Evolutionary conservation across 37 sponge, comb jelly and placozoan genomes (phyloP).

Genomic region (Ianthella basta): DNA sequence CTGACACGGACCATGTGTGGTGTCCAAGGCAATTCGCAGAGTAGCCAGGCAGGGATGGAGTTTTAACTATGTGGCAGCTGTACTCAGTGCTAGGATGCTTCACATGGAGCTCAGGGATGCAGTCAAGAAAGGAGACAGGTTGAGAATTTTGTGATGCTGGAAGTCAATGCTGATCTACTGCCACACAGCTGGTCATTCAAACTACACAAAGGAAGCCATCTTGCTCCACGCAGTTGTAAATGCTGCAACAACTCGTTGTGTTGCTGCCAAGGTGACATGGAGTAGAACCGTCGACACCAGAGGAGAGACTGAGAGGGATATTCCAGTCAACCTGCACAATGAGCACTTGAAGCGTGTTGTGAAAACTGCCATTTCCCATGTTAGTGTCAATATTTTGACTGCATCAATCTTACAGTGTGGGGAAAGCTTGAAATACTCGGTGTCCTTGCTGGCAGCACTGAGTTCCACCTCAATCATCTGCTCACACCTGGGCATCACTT

Average conservation of each 20-base stretch:
- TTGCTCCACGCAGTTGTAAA: slow-evolving; percentile 14
- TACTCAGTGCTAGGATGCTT: slow-evolving; percentile 40
- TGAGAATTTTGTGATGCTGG: slow-evolving; percentile 47
- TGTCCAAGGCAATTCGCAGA: neutral
- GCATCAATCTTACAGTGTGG: slow-evolving; percentile 39
- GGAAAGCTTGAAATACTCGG: neutral
- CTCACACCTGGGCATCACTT: slow-evolving; percentile 4
- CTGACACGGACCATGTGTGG: no score
- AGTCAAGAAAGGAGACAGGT: slow-evolving; percentile 46
- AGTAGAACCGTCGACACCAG: slow-evolving; percentile 23
- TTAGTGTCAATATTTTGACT: slow-evolving; percentile 50
- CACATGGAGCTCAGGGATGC: slow-evolving; percentile 49
- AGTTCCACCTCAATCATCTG: neutral
- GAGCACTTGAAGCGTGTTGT: slow-evolving; percentile 46
- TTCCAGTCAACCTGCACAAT: slow-evolving; percentile 48
- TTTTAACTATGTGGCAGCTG: slow-evolving; percentile 22
- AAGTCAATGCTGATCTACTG: slow-evolving; percentile 50
- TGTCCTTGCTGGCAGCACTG: neutral
- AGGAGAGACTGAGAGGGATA: slow-evolving; percentile 41
- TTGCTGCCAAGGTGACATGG: slow-evolving; percentile 48
- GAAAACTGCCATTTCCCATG: slow-evolving; percentile 39
- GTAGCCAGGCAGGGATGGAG: slow-evolving; percentile 35
- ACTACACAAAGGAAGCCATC: slow-evolving; percentile 40
- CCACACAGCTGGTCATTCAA: slow-evolving; percentile 24
- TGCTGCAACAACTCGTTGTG: slow-evolving; percentile 30